Conservation (phyloP, 1,140 invertebrate species). For the Stegodyphus mimosarum region DNA sequence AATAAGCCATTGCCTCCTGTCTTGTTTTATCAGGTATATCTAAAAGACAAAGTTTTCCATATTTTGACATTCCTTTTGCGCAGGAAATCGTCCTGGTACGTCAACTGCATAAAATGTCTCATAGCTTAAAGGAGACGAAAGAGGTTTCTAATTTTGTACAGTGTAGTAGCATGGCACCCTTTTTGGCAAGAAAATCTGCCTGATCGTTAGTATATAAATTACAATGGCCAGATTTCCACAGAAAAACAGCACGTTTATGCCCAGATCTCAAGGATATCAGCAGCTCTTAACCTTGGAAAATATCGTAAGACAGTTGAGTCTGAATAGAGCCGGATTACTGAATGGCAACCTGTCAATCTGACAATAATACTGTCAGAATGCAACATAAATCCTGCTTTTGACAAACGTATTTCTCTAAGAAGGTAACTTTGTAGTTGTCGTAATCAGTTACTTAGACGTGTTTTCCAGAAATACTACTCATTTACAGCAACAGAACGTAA, state of each 20-base stretch:
- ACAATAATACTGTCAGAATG: neutral
- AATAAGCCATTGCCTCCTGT: neutral
- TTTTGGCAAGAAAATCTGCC: neutral
- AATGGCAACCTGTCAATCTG: neutral
- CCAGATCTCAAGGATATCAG: constrained; percentile 1
- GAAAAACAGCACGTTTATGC: neutral
- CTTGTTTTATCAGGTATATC: constrained; percentile 3
- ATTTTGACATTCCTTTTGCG: neutral
- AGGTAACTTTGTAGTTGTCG: too few relatives aligned
- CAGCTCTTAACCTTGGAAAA: neutral
- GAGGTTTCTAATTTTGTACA: constrained; percentile 1
- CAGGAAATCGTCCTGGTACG: neutral
- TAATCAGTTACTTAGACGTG: too few relatives aligned
- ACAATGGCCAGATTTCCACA: neutral
- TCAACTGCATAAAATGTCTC: neutral
- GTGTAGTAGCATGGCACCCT: neutral
- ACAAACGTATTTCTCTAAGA: too few relatives aligned
- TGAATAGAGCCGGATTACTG: neutral
- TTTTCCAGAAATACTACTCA: too few relatives aligned
- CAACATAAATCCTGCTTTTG: too few relatives aligned
- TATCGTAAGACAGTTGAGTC: neutral
- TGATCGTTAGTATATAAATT: neutral
- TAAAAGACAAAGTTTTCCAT: neutral
- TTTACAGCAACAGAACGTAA: too few relatives aligned
- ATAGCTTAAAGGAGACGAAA: neutral